Evolutionary conservation across 2,888 invertebrate genomes (phyloP), one percentile per base, ranked within the genome.

Genomic region (Homarus gammarus): DNA sequence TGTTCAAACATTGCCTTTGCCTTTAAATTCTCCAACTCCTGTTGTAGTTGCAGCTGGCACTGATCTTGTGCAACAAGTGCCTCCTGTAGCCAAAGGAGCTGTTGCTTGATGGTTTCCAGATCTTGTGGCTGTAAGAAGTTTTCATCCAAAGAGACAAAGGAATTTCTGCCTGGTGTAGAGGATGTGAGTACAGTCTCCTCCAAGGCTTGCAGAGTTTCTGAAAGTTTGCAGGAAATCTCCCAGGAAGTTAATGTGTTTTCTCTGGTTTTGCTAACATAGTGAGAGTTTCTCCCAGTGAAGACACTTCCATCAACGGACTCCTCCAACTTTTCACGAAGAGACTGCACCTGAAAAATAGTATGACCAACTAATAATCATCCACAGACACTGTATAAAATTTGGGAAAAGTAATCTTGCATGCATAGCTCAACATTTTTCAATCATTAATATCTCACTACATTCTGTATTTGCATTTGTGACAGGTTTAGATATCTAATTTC

Each of bases 141-240:
- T 18, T 49, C 82, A 64, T 83, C 82, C 18, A 87, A 2, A 70
- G 5, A 86, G 51, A 70, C 36, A 38, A 83, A n/a, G 18, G 82
- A 83, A 18, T 51, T 36, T 36, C 68, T 36, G 22, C 68, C 49
- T 38, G 82, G 87, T 15, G 81, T 72, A 38, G 72, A 51, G 15
- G 87, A 56, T 15, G 61, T 33, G 38, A 72, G 18, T 31, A 87
- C 31, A n/a, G 87, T 82, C n/a, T 87, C 87, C 44, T 87, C 87
- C 36, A 87, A 44, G 18, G 44, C 81, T 33, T 82, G 87, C 10
- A 87, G 18, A 22, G 87, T 87, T 64, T 87, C 87, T 12, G 81
- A 81, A 1, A 87, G 56, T n/a, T 73, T 81, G 15, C 81, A 70
- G 5, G 87, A 87, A n/a, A 87, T 73, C 27, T 70, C 68, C n/a